Percentiles rank a stretch among this genome's conserved stretches.
These are phyloP conservation scores for Argyrosomus japonicus DNA, from an alignment of 2,113 vertebrate genomes.

Conservation along the genomic window DNA sequence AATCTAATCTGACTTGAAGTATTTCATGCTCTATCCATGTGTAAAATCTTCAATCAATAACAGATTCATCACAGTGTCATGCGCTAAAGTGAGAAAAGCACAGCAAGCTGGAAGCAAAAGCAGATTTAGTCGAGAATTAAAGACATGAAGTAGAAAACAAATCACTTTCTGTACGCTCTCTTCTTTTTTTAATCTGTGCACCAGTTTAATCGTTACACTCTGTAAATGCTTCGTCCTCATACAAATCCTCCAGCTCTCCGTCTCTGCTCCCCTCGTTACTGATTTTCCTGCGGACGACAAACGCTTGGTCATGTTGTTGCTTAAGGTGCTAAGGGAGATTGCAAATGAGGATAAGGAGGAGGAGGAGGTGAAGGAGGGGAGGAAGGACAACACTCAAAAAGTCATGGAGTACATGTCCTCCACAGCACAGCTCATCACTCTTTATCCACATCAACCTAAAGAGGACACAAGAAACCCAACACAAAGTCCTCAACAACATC, in stretches of 20 bases:
- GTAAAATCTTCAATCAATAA: not conserved
- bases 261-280: conserved; percentile 81
- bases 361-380: not conserved
- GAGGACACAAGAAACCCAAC: conserved; percentile 25
- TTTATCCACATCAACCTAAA: conserved; percentile 31
- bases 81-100: conserved; percentile 8
- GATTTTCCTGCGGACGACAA: conserved; percentile 70
- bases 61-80: not conserved
- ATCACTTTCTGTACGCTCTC: not conserved
- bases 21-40: not conserved
- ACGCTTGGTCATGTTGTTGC: conserved; percentile 21
- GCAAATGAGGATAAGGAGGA: conserved; percentile 19
- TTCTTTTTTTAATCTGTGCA: not conserved
- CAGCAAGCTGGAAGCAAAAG: not conserved
- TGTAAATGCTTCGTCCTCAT: conserved; percentile 78
- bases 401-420: conserved; percentile 26
- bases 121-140: not conserved
- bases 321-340: conserved; percentile 28
- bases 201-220: conserved; percentile 57
- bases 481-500: conserved; percentile 26
- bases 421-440: conserved; percentile 53
- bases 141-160: conserved; percentile 26
- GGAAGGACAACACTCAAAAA: conserved; percentile 4
- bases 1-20: not conserved
- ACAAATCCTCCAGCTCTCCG: conserved; percentile 83